Conservation (phyloP, 1,140 invertebrate species). For the Trinorchestia longiramus region DNA sequence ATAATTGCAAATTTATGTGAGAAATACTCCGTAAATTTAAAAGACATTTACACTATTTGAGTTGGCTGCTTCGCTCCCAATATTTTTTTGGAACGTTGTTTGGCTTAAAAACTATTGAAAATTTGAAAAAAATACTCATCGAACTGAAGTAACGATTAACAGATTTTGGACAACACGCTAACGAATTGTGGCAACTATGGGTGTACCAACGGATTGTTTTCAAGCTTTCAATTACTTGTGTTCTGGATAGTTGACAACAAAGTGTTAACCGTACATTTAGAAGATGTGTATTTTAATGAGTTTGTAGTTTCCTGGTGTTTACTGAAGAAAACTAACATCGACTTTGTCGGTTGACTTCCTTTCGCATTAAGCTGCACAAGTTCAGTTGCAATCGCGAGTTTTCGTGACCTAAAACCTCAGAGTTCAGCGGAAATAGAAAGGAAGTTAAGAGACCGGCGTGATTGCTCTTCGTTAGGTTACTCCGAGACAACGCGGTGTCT, state of each 20-base stretch:
- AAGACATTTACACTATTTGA: neutral
- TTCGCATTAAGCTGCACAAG: neutral
- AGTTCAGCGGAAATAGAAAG: neutral
- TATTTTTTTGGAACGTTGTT: neutral
- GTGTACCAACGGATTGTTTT: neutral
- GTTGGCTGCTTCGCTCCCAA: neutral
- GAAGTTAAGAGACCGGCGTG: constrained; percentile 16
- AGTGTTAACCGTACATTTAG: neutral
- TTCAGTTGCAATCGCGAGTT: neutral
- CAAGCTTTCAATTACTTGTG: neutral
- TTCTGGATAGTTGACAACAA: neutral
- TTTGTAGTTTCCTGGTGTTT: neutral
- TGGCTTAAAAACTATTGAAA: neutral
- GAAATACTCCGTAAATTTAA: neutral
- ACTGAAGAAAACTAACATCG: neutral
- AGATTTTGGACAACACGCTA: neutral
- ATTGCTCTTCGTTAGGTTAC: constrained; percentile 49
- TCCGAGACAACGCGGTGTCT: neutral
- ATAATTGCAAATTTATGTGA: too few relatives aligned
- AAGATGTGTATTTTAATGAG: neutral
- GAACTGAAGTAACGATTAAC: neutral
- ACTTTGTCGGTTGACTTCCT: neutral
- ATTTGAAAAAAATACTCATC: neutral
- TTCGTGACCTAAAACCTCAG: neutral
- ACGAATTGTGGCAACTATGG: neutral